A percentile compares a stretch with the other conserved stretches of the same genome.
These are phyloP conservation scores for Danaus chrysippus DNA, from an alignment of 2,888 invertebrate genomes.

Conservation along the genomic window DNA sequence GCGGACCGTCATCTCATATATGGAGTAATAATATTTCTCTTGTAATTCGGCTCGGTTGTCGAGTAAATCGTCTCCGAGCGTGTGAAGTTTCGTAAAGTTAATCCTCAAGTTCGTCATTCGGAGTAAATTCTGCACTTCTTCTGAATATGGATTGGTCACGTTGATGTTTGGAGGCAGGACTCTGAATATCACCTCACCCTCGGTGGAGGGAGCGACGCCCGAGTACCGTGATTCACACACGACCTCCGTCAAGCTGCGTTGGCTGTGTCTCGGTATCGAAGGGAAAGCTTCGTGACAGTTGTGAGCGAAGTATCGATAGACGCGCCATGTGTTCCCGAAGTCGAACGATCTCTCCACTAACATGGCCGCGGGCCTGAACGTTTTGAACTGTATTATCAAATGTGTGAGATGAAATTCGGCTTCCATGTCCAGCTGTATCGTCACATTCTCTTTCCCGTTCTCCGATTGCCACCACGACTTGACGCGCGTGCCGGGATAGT, in stretches of 20 bases:
- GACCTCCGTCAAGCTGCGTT: constrained; percentile 92
- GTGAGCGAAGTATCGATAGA: constrained; percentile 98
- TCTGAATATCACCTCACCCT: constrained; percentile 98
- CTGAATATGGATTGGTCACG: constrained; percentile 95
- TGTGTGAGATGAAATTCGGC: constrained; percentile 99
- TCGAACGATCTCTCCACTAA: constrained; percentile 97
- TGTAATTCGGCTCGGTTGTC: constrained; percentile 96
- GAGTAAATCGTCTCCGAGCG: constrained; percentile 96
- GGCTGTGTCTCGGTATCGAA: constrained; percentile 83
- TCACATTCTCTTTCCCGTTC: constrained; percentile 96
- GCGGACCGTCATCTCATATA: constrained; percentile 98
- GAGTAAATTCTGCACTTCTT: constrained; percentile 95
- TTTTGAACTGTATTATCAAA: constrained; percentile 98
- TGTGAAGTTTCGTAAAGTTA: constrained; percentile 97
- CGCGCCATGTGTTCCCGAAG: constrained; percentile 97
- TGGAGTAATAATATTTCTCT: constrained; percentile 99
- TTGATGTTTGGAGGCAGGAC: constrained; percentile 94
- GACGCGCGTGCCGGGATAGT: constrained; percentile 83
- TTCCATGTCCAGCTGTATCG: constrained; percentile 95
- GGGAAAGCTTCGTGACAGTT: constrained; percentile 95
- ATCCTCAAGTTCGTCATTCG: constrained; percentile 98
- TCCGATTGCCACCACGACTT: constrained; percentile 99
- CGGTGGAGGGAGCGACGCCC: constrained; percentile 94
- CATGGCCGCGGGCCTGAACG: constrained; percentile 99
- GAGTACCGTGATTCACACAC: constrained; percentile 98